Conservation (phyloP, 2,797 vertebrate genomes). For the Epinephelus malabaricus region DNA sequence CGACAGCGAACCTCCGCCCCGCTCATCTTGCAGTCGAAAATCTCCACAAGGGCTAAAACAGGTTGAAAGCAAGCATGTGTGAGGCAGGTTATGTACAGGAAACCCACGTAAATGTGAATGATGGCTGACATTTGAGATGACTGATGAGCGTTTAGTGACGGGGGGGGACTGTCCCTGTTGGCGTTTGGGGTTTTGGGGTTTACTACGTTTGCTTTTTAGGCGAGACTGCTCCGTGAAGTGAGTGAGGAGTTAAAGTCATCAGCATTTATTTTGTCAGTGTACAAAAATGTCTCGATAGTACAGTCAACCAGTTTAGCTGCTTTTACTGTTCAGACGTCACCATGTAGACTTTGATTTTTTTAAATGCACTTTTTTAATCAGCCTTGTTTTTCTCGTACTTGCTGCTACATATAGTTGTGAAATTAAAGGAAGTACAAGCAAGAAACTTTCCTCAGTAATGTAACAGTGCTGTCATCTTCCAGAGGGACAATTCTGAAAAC, state of each 20-base stretch:
- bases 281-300: no score
- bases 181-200: conserved; percentile 31
- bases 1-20: conserved; percentile 37
- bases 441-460: not conserved
- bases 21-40: conserved; percentile 47
- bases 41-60: conserved; percentile 31
- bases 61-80: conserved; percentile 36
- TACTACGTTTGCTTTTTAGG: conserved; percentile 40
- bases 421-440: not conserved
- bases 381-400: not conserved
- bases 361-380: not conserved
- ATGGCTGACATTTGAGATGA: conserved; percentile 37
- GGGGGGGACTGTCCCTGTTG: conserved; percentile 49
- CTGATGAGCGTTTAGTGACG: not conserved
- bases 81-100: conserved; percentile 43
- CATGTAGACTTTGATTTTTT: no score
- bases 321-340: no score
- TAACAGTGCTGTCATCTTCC: not conserved
- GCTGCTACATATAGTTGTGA: not conserved
- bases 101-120: conserved; percentile 36
- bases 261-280: conserved; percentile 18
- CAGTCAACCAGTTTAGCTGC: no score
- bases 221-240: conserved; percentile 29
- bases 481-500: not conserved
- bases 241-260: conserved; percentile 38